A percentile compares a stretch with the other conserved stretches of the same genome.
phyloP scores from a whole-genome alignment of 2,888 invertebrate species.

The Cryptophagus acutangulus region DNA sequence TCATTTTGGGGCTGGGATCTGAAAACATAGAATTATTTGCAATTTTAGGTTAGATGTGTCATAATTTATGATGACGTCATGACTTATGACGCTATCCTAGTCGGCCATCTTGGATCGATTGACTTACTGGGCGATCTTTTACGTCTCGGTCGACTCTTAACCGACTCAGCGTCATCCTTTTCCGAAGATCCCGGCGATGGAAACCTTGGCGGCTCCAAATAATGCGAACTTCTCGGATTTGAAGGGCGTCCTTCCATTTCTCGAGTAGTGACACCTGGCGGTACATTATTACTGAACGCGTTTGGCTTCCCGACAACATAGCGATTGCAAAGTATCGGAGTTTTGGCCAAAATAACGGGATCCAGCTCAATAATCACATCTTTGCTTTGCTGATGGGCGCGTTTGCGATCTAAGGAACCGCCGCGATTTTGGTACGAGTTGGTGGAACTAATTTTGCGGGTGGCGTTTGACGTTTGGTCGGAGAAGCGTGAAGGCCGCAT shows the following conservation, averaged over 20 bases:
- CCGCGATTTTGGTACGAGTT: slow-evolving; percentile 19
- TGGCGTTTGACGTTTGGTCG: slow-evolving; percentile 32
- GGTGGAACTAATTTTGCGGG: slow-evolving; percentile 23
- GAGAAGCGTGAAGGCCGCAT: slow-evolving; percentile 42
- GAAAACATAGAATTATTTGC: slow-evolving; percentile 4
- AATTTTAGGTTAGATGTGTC: not conserved
- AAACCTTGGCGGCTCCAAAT: slow-evolving; percentile 38
- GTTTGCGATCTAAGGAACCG: slow-evolving; percentile 43
- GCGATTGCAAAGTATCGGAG: slow-evolving; percentile 65
- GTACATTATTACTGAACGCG: slow-evolving; percentile 37
- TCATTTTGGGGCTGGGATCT: slow-evolving; percentile 58
- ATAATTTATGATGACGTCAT: not conserved
- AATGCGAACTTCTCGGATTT: slow-evolving; percentile 32
- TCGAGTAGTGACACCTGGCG: slow-evolving; percentile 28
- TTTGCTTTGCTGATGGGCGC: slow-evolving; percentile 28
- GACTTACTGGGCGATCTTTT: slow-evolving; percentile 13
- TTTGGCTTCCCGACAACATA: slow-evolving; percentile 58
- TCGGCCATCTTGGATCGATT: too few relatives aligned
- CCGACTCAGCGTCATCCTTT: slow-evolving; percentile 26
- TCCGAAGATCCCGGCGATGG: slow-evolving; percentile 34
- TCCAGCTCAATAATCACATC: slow-evolving; percentile 42
- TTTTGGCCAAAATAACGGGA: slow-evolving; percentile 47
- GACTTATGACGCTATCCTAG: too few relatives aligned
- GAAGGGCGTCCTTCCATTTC: slow-evolving; percentile 26
- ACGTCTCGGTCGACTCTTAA: slow-evolving; percentile 19